A percentile compares a stretch with the other conserved stretches of the same genome.
phyloP scores from a whole-genome alignment of 1,140 invertebrate species.

The Drosophila ananassae region DNA sequence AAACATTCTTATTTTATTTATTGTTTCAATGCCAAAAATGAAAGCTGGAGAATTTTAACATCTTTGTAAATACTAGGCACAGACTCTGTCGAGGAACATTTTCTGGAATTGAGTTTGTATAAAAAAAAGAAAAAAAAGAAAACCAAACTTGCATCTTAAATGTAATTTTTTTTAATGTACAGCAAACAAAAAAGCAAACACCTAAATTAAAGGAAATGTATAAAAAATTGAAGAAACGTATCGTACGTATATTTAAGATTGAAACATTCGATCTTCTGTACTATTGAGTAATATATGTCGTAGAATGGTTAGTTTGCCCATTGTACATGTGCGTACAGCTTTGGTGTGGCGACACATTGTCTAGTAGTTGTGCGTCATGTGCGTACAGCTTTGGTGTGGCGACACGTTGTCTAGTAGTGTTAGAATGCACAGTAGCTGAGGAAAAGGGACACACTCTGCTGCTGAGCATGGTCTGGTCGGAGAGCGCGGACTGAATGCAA shows the following conservation, averaged over 20 bases:
- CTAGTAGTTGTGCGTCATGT: no score
- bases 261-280: constrained; percentile 53
- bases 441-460: no score
- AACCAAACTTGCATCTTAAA: constrained; percentile 24
- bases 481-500: no score
- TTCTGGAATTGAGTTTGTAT: constrained; percentile 20
- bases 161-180: constrained; percentile 51
- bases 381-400: no score
- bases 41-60: constrained; percentile 24
- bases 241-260: constrained; percentile 43
- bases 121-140: constrained; percentile 1
- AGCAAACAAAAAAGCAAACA: constrained; percentile 28
- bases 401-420: no score
- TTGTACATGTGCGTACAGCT: no score
- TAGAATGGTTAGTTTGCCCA: no score
- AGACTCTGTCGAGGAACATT: constrained; percentile 2
- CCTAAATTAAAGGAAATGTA: constrained; percentile 29
- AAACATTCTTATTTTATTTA: constrained; percentile 26
- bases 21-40: constrained; percentile 58
- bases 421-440: no score
- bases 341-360: no score
- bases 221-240: constrained; percentile 10
- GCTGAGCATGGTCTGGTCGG: no score
- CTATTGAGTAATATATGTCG: constrained; percentile 71
- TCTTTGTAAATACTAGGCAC: constrained; percentile 43